Base-by-base conservation (phyloP, 2,797 vertebrate species). In the Erpetoichthys calabaricus region DNA sequence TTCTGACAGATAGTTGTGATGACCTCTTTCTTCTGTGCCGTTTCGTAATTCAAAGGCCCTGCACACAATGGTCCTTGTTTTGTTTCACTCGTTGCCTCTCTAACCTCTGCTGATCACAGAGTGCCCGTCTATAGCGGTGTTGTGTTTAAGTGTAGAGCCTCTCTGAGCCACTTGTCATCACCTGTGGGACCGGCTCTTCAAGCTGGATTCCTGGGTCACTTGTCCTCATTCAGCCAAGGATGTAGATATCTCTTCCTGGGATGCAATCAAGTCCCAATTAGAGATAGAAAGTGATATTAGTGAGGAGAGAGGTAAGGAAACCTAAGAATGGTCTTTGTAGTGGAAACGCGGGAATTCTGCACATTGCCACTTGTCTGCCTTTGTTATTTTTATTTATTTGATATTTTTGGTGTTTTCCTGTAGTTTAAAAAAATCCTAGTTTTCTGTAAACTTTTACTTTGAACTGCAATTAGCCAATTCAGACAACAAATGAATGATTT, bases 1-100 rank as follows among this genome's bases (percentile, higher is more conserved):
- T 83, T 84, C 71, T 76, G 54, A 71, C 75, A 77, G 81, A 83
- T 75, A 82, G 75, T 72, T 75, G 84, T 90, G 87, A 88, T 91
- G 89, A 91, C 71, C 80, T 79, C 68, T 66, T 65, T 70, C 76
- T 70, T 72, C 47, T 49, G 47, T 49, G 3, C n/a, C 47, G 7
- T 75, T 83, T 81, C 79, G 76, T 84, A 74, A 73, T 78, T 79
- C 70, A 74, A 68, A 74, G 62, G 51, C 53, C 57, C 64, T 57
- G 55, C 64, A 67, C 74, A 84, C 81, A 84, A 83, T 84, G 75
- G 75, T 61, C 74, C 71, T 71, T 76, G 75, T 79, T 81, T 81
- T 75, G 71, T 75, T 64, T 76, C 57, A 68, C 75, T 68, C 72
- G 66, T 64, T 75, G 69, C 78, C 80, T 71, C 83, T 75, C 64